Percentiles rank a stretch among this genome's conserved stretches.
phyloP scores from a whole-genome alignment of 2,888 invertebrate genomes.

The Tenthredo distinguenda region DNA sequence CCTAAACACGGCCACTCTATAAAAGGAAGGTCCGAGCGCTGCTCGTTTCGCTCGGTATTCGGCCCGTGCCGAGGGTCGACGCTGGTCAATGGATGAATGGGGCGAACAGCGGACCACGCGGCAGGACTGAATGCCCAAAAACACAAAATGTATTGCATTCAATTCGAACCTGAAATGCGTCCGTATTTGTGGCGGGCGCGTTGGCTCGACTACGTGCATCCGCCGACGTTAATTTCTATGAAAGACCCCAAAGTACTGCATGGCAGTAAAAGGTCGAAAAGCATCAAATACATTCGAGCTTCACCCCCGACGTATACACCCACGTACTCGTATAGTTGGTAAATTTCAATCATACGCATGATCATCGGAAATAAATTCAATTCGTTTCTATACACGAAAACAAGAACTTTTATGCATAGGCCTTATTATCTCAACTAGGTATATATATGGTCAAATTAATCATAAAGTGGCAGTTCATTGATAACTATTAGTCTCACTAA shows the following conservation, averaged over 20 bases:
- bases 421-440: background rate
- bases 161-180: slow-evolving; percentile 50
- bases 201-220: slow-evolving; percentile 28
- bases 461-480: background rate
- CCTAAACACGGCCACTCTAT: slow-evolving; percentile 69
- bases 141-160: slow-evolving; percentile 69
- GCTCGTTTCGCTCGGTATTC: slow-evolving; percentile 53
- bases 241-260: slow-evolving; percentile 61
- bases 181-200: slow-evolving; percentile 36
- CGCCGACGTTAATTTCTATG: slow-evolving; percentile 63
- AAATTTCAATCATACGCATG: slow-evolving; percentile 13
- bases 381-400: background rate
- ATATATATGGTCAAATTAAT: background rate
- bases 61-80: slow-evolving; percentile 41
- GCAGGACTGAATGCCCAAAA: slow-evolving; percentile 72
- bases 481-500: background rate
- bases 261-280: slow-evolving; percentile 34
- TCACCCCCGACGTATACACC: background rate
- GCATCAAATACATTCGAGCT: slow-evolving; percentile 3
- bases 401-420: background rate
- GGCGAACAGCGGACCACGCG: slow-evolving; percentile 57
- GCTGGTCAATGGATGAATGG: slow-evolving; percentile 68
- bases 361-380: background rate
- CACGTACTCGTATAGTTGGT: background rate
- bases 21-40: slow-evolving; percentile 66